Evolutionary conservation across 2,888 invertebrate genomes (phyloP), one percentile per base, ranked within the genome.

Genomic region (Sminthurinus aureus): DNA sequence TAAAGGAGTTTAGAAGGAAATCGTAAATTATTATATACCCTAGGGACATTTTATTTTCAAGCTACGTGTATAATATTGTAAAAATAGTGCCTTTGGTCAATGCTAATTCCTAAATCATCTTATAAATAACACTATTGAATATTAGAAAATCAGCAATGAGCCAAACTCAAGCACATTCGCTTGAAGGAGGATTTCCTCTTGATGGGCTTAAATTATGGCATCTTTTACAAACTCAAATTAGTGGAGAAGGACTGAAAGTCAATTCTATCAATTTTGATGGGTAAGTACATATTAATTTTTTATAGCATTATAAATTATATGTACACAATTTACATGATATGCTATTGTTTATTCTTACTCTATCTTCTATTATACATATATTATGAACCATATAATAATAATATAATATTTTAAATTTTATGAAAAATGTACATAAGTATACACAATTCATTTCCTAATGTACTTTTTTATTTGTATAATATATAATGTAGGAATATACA

Each of bases 141-240:
- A 22, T 22, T 22, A 69, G 24, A 69, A 18, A n/a, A 26, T 0
- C n/a, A 15, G n/a, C 0, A 67, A 26, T 79, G n/a, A 81, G 81
- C 52, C 81, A 81, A 52, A 38, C 81, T 50, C 81, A 81, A n/a
- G n/a, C n/a, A n/a, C n/a, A n/a, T n/a, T n/a, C n/a, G n/a, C n/a
- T n/a, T 22, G 38, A 79, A 75, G 83, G 79, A 74, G 6, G 6
- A 9, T 79, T 83, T 20, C 83, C 83, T 20, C 71, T 83, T 50
- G 83, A 83, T 73, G 83, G 83, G 24, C 71, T 83, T 13, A 83
- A 79, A 74, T 38, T 83, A 66, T 83, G 83, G 83, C 69, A 67
- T 51, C 74, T 74, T 64, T 20, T 83, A 13, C 83, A 83, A 38
- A 74, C 73, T 24, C 83, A 83, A 38, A 71, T 73, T 0, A 79